phyloP scores from a whole-genome alignment of 2,888 invertebrate species.

The Thelaira solivaga region DNA sequence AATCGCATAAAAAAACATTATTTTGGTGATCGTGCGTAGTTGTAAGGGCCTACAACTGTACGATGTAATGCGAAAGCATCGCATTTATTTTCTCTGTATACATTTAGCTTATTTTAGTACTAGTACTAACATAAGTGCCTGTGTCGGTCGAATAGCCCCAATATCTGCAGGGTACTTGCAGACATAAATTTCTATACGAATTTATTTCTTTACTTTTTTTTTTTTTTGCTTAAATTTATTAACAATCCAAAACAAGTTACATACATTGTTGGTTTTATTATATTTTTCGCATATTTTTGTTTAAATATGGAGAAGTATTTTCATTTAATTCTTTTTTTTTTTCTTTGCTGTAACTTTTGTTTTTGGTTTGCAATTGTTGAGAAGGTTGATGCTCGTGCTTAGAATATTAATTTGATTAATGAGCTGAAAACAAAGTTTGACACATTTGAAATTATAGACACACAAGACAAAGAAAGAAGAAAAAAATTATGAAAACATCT shows the following conservation, averaged over 20 bases:
- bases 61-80: no score
- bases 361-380: constrained; percentile 8
- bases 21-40: no score
- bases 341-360: background rate
- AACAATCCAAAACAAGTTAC: background rate
- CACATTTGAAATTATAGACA: constrained; percentile 19
- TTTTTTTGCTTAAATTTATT: background rate
- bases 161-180: no score
- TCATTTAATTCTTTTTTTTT: background rate
- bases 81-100: no score
- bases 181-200: no score
- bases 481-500: background rate
- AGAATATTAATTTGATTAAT: constrained; percentile 35
- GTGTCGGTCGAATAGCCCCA: no score
- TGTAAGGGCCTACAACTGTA: no score
- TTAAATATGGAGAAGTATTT: background rate
- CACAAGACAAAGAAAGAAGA: background rate
- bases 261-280: constrained; percentile 4
- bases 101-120: no score
- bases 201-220: background rate
- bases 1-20: no score
- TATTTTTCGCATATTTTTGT: constrained; percentile 34
- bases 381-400: constrained; percentile 37
- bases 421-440: background rate
- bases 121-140: no score